Base-by-base conservation (phyloP, 2,797 vertebrate genomes). In the Borostomias antarcticus region DNA sequence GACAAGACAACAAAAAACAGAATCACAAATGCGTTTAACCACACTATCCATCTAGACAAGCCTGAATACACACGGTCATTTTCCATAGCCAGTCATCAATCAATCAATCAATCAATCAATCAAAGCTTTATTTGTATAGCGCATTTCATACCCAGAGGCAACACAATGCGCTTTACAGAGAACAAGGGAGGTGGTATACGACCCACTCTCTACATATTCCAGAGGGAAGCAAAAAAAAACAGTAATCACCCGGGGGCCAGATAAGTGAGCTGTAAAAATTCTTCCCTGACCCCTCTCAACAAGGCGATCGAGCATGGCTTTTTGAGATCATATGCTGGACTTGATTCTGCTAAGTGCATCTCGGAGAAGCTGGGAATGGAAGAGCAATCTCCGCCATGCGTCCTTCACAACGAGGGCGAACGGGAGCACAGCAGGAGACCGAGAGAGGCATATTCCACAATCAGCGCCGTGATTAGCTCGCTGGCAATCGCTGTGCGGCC, bases 1-100 rank as follows among this genome's bases (percentile, higher is more conserved):
- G 23, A 62, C 4, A 68, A 33, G 64, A 45, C 57, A 43, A 59
- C 43, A 28, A 62, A 52, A 48, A 74, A 37, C 58, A 9, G 43
- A 66, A 63, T 70, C 62, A 26, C 32, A 35, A 19, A 62, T 0
- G 1, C 25, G 43, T 23, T 64, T 47, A 2, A 69, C 59, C n/a
- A 40, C 63, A 19, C 72, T 61, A 33, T 61, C 37, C 57, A 72
- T 75, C 59, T 57, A 35, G 62, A 40, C 33, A 15, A 40, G 33
- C 32, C 61, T 62, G n/a, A 82, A 88, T 86, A 81, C 75, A 64
- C 80, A 77, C 4, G 51, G 64, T 74, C 81, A 77, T 84, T 81
- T 79, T 68, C 48, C 65, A 30, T 53, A 65, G 13, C 57, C 66
- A 58, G 52, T 78, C 50, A 2, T 77, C 76, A 82, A n/a, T n/a